These are phyloP conservation scores for Trematomus bernacchii DNA, from an alignment of 2,797 vertebrate genomes.

Conservation along the genomic window DNA sequence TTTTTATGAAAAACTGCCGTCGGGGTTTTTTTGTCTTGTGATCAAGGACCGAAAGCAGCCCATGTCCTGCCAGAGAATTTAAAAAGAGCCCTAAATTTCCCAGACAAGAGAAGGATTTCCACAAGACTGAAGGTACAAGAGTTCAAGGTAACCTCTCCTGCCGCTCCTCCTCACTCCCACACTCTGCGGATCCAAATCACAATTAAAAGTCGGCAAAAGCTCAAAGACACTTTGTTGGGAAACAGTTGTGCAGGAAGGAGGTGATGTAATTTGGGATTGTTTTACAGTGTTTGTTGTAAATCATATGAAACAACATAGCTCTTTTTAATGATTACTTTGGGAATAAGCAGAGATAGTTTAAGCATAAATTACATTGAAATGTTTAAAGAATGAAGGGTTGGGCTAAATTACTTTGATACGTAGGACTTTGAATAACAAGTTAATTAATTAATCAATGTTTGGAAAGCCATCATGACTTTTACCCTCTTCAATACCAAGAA, in stretches of 20 bases:
- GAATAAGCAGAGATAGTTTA: background rate
- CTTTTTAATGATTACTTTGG: fast-evolving
- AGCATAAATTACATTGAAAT: background rate
- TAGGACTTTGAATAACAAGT: too few species aligned
- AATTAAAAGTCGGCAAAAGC: conserved; percentile 35
- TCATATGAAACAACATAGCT: background rate
- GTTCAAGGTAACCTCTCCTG: conserved; percentile 73
- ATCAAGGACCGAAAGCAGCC: conserved; percentile 55
- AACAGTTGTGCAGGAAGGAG: conserved; percentile 33
- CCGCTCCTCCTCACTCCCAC: conserved; percentile 64
- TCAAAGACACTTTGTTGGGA: conserved; percentile 32
- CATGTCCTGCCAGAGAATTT: conserved; percentile 69
- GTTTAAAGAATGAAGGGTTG: background rate
- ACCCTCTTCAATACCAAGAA: background rate
- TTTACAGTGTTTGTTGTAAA: background rate
- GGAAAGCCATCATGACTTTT: background rate
- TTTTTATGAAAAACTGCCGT: conserved; percentile 43
- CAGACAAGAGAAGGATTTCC: conserved; percentile 65
- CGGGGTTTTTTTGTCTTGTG: conserved; percentile 28
- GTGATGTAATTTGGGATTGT: conserved; percentile 20
- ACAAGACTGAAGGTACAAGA: conserved; percentile 55
- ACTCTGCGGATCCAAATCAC: conserved; percentile 17
- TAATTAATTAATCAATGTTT: background rate
- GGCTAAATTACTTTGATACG: background rate
- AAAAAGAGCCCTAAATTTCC: conserved; percentile 56